A percentile compares a stretch with the other conserved stretches of the same genome.
Conservation (phyloP, 2,888 invertebrate genomes). For the Phragmatobia fuliginosa region DNA sequence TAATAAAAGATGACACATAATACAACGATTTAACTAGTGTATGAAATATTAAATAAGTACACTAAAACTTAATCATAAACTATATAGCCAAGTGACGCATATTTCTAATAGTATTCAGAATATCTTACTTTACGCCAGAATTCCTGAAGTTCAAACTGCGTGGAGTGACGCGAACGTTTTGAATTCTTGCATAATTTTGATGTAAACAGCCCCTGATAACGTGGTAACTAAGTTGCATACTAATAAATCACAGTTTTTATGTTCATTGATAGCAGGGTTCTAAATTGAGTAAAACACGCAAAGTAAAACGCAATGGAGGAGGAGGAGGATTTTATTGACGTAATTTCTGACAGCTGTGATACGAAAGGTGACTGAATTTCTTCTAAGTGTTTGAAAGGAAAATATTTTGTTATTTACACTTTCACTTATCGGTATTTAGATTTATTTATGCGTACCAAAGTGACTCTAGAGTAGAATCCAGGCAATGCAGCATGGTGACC, state of each 20-base stretch:
- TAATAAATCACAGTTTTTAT: constrained; percentile 45
- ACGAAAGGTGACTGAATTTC: background rate
- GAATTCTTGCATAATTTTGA: constrained; percentile 45
- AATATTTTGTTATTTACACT: background rate
- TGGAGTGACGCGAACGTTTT: constrained; percentile 9
- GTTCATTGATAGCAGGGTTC: constrained; percentile 32
- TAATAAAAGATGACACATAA: background rate
- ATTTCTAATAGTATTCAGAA: background rate
- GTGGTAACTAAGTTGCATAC: constrained; percentile 34
- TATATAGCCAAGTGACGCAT: background rate
- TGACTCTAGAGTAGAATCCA: too few relatives aligned
- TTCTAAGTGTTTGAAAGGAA: background rate
- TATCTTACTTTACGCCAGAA: constrained; percentile 26
- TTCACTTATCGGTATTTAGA: background rate
- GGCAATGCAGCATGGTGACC: too few relatives aligned
- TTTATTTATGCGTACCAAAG: too few relatives aligned
- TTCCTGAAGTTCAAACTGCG: constrained; percentile 34
- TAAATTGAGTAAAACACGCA: constrained; percentile 42
- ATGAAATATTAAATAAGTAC: background rate
- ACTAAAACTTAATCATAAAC: background rate
- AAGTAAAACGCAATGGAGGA: constrained; percentile 7
- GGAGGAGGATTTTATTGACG: background rate
- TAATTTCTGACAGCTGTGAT: constrained; percentile 3
- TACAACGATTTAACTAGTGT: background rate
- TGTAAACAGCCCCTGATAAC: constrained; percentile 42